Base-by-base conservation (phyloP, 1,140 invertebrate species). In the Halictus rubicundus region DNA sequence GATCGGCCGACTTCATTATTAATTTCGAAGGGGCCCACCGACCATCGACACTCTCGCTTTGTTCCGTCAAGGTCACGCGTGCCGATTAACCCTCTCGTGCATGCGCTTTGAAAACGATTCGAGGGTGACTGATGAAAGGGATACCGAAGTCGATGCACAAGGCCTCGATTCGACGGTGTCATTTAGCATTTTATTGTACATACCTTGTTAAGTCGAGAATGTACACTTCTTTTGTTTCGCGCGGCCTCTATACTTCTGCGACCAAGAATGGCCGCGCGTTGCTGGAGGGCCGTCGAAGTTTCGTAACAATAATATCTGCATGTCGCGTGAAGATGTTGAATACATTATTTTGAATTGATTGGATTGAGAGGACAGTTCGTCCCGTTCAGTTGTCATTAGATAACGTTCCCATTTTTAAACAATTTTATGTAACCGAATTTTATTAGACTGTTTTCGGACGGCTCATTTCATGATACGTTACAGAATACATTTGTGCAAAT, bases 1-100 rank as follows among this genome's bases (percentile, higher is more conserved):
- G 74, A 75, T 78, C 73, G 77, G 74, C 61, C 75, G 70, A 74
- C 81, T 88, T 86, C 88, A 81, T 90, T 89, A 88, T 85, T 90
- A 86, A 87, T 90, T 89, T 89, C 80, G 68, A 81, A 80, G 82
- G 78, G 64, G 71, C 65, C 42, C 68, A 88, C 80, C 80, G 61
- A 79, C 81, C 72, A 81, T 76, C 65, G 73, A 84, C 74, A 82
- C 66, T 82, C 64, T 42, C 39, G 59, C 54, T 71, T 63, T 59
- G 52, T 61, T 79, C 23, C 25, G 61, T 16, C 63, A 79, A 79
- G 77, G 76, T 82, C 78, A 79, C 77, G 77, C 81, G 78, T 72
- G 78, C n/a, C 72, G 81, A 65, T 70, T 80, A 83, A 83, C 81
- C 70, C 77, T 79, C 69, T 73, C 70, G 16, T 65, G 21, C n/a